Conservation (phyloP, 2,888 invertebrate species). For the Caenorhabditis japonica region DNA sequence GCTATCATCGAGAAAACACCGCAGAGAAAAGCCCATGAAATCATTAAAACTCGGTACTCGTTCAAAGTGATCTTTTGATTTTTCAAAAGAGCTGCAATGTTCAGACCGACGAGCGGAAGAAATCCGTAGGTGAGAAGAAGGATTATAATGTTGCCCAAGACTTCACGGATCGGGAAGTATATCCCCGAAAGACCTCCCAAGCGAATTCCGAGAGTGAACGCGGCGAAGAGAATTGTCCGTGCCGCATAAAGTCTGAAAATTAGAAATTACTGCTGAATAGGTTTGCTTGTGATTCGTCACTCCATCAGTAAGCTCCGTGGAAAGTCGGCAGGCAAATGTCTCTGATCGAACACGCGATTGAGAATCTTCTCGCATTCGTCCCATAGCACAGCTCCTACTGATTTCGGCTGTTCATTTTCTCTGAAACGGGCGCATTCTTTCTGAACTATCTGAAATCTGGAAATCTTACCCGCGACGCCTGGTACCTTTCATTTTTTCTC, state of each 20-base stretch:
- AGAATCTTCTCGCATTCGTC: conserved; percentile 33
- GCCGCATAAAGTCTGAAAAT: conserved; percentile 40
- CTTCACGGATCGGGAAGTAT: conserved; percentile 18
- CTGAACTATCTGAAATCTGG: background rate
- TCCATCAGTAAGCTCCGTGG: conserved; percentile 40
- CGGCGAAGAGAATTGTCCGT: conserved; percentile 47
- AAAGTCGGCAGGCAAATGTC: conserved; percentile 52
- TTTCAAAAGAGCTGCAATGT: conserved; percentile 30
- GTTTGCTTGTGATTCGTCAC: conserved; percentile 8
- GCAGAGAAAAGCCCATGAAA: conserved; percentile 54
- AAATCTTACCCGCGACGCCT: conserved; percentile 18
- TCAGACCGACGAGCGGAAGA: conserved; percentile 42
- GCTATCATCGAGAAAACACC: conserved; percentile 48
- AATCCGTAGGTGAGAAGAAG: conserved; percentile 43
- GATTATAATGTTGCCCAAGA: conserved; percentile 30
- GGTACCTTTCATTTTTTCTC: conserved; percentile 17
- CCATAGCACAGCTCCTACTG: conserved; percentile 25
- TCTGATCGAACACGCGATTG: conserved; percentile 30
- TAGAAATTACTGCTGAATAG: background rate
- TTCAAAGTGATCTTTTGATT: conserved; percentile 38
- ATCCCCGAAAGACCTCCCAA: conserved; percentile 26
- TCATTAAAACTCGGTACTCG: conserved; percentile 51
- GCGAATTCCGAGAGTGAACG: conserved; percentile 49
- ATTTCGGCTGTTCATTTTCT: conserved; percentile 32
- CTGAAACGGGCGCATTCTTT: conserved; percentile 1